These are phyloP conservation scores for Phengaris arion DNA, from an alignment of 2,888 invertebrate genomes.

Conservation along the genomic window DNA sequence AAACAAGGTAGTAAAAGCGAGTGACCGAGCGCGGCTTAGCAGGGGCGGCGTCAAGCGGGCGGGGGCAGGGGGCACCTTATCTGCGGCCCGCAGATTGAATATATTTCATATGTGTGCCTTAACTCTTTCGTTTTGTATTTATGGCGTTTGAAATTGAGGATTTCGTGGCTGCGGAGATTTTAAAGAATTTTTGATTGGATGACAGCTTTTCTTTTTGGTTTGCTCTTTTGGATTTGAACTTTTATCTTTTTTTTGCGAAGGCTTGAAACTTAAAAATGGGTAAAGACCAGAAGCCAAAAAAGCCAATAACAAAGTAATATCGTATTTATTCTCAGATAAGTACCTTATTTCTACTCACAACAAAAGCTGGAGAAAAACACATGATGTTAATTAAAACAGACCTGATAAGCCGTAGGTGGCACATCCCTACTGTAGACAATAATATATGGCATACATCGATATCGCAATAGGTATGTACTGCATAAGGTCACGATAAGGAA, in stretches of 20 bases:
- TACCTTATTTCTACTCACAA: background rate
- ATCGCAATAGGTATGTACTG: conserved; percentile 24
- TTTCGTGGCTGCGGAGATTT: conserved; percentile 24
- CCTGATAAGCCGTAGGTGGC: conserved; percentile 3
- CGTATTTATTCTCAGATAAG: background rate
- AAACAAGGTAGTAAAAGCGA: conserved; percentile 46
- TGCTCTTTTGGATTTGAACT: background rate
- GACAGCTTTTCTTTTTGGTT: conserved; percentile 1
- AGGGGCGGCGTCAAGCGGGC: conserved; percentile 32
- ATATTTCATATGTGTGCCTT: conserved; percentile 74
- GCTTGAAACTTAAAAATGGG: background rate
- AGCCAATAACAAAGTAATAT: no score
- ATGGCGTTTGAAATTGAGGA: conserved; percentile 27
- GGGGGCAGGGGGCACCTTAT: conserved; percentile 72
- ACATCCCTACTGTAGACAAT: conserved; percentile 16
- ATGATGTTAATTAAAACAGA: no score
- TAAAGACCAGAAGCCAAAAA: no score
- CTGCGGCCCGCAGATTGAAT: conserved; percentile 83
- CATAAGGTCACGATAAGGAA: conserved; percentile 21
- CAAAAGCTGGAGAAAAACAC: background rate
- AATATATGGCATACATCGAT: conserved; percentile 20
- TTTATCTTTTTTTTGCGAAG: background rate
- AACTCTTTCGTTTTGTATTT: conserved; percentile 34
- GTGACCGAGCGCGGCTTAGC: conserved; percentile 61
- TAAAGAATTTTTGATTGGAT: conserved; percentile 24